phyloP scores from a whole-genome alignment of 2,888 invertebrate species.

The Apodemia zela region DNA sequence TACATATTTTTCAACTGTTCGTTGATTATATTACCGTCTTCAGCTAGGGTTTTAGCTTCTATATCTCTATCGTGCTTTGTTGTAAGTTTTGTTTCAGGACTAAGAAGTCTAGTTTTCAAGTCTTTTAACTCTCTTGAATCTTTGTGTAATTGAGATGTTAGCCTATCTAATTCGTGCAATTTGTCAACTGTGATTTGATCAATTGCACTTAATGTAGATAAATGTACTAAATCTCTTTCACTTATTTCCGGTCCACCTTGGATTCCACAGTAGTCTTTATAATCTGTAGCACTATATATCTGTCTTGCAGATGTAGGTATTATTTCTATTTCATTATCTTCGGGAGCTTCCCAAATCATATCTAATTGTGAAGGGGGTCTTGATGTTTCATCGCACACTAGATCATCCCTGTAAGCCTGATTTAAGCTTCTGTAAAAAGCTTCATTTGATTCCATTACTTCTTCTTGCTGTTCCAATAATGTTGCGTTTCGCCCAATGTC shows the following conservation, averaged over 20 bases:
- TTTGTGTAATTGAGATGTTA: slow-evolving; percentile 88
- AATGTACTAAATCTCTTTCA: slow-evolving; percentile 88
- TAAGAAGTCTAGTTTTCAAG: slow-evolving; percentile 85
- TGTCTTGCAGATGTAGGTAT: slow-evolving; percentile 79
- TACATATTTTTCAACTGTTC: slow-evolving; percentile 86
- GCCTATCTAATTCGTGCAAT: slow-evolving; percentile 87
- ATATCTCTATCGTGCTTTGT: slow-evolving; percentile 74
- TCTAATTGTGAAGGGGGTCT: slow-evolving; percentile 87
- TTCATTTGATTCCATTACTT: slow-evolving; percentile 87
- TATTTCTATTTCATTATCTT: slow-evolving; percentile 83
- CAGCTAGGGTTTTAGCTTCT: slow-evolving; percentile 80
- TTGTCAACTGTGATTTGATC: slow-evolving; percentile 89
- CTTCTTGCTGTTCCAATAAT: slow-evolving; percentile 65
- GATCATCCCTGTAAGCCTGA: slow-evolving; percentile 91
- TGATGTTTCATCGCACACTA: slow-evolving; percentile 82
- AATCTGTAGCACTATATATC: slow-evolving; percentile 88
- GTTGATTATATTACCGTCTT: slow-evolving; percentile 84
- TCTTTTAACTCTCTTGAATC: slow-evolving; percentile 89
- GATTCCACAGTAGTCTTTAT: slow-evolving; percentile 87
- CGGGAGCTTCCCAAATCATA: slow-evolving; percentile 93
- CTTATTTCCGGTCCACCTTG: slow-evolving; percentile 86
- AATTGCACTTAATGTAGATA: slow-evolving; percentile 86
- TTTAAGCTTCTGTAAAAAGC: slow-evolving; percentile 93
- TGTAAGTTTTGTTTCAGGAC: slow-evolving; percentile 79
- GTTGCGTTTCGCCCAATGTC: slow-evolving; percentile 73